phyloP scores from a whole-genome alignment of 2,888 invertebrate species.

The Notocelia uddmanniana region DNA sequence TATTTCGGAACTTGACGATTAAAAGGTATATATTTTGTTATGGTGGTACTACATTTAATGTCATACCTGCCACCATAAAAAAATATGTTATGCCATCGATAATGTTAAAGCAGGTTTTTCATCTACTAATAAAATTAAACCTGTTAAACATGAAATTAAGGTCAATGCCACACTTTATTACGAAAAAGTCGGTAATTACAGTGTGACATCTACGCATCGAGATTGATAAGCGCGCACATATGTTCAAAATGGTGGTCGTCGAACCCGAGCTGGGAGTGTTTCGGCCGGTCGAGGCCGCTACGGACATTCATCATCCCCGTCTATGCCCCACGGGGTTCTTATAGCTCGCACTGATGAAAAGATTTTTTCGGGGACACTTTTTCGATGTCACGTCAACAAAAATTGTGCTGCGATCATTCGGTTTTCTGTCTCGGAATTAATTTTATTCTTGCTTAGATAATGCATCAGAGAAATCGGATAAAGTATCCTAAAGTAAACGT shows the following conservation, averaged over 20 bases:
- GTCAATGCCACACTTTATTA: not conserved
- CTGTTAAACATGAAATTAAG: not conserved
- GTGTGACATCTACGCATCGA: not conserved
- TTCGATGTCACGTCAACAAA: conserved; percentile 1
- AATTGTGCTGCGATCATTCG: not conserved
- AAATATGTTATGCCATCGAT: too few species aligned
- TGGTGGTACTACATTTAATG: too few species aligned
- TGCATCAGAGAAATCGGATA: not conserved
- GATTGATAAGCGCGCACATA: conserved; percentile 48
- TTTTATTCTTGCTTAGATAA: not conserved
- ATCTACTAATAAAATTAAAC: not conserved
- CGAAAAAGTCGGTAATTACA: not conserved
- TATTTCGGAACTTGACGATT: too few species aligned
- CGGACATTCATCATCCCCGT: conserved; percentile 71
- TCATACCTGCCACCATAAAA: too few species aligned
- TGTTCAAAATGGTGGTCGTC: conserved; percentile 74
- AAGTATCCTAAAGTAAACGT: too few species aligned
- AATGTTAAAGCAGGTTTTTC: not conserved
- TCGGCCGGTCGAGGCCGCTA: conserved; percentile 82
- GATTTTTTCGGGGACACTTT: not conserved
- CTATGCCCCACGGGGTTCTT: conserved; percentile 51
- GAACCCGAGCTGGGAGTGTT: conserved; percentile 73
- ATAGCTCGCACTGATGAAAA: conserved; percentile 1
- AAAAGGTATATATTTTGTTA: too few species aligned
- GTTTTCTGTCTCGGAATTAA: not conserved